Percentiles rank a stretch among this genome's conserved stretches.
phyloP scores from a whole-genome alignment of 2,113 vertebrate species.

The Meles meles region DNA sequence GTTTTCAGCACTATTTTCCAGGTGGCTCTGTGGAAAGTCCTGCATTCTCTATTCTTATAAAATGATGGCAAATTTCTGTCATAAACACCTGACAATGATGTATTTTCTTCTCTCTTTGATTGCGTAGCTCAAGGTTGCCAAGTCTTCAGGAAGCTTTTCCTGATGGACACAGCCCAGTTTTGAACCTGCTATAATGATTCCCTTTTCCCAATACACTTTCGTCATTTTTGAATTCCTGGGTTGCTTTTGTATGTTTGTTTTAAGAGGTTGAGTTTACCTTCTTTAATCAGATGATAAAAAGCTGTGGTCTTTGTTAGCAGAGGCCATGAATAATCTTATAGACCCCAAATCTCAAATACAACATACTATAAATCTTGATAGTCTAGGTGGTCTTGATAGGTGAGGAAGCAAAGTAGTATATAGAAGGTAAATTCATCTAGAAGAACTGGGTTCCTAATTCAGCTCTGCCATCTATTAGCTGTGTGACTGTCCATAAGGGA shows the following conservation, averaged over 20 bases:
- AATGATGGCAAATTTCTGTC: not conserved
- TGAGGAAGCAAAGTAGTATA: not conserved
- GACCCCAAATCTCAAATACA: not conserved
- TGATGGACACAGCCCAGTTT: not conserved
- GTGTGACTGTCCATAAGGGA: not conserved
- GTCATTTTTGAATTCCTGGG: not conserved
- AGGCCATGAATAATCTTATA: not conserved
- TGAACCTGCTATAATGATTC: not conserved
- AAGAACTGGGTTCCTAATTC: not conserved
- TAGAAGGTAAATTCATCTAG: not conserved
- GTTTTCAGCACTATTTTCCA: slow-evolving; percentile 1
- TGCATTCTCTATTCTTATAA: not conserved
- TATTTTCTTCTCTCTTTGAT: not conserved
- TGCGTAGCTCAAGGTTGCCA: not conserved
- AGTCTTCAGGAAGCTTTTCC: not conserved
- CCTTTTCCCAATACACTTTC: not conserved
- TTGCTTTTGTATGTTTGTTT: not conserved
- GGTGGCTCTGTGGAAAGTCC: not conserved
- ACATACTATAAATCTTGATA: not conserved
- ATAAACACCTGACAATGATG: not conserved
- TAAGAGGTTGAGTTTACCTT: not conserved
- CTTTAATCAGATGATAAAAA: not conserved
- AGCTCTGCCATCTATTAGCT: not conserved
- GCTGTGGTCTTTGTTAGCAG: not conserved
- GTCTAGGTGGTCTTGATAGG: not conserved